A percentile compares a stretch with the other conserved stretches of the same genome.
Conservation (phyloP, 2,888 invertebrate genomes). For the Troides helena region DNA sequence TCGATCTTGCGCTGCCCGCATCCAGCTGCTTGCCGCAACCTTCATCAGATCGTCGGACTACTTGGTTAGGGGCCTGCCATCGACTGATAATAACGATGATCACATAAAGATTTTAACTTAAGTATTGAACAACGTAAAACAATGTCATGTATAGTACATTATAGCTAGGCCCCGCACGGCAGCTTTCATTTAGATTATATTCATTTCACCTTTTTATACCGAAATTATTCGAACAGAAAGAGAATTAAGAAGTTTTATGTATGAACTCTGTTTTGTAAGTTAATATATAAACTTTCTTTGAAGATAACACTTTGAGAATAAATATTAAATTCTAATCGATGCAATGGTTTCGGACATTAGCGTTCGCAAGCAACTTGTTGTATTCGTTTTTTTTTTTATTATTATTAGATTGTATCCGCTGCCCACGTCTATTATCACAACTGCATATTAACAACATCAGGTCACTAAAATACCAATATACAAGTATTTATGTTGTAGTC, state of each 20-base stretch:
- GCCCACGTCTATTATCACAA: conserved; percentile 17
- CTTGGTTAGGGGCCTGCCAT: no score
- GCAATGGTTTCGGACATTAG: neutral
- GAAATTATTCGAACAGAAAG: neutral
- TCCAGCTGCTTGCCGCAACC: no score
- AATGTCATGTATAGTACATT: no score
- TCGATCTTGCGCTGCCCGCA: no score
- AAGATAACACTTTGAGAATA: neutral
- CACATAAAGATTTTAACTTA: no score
- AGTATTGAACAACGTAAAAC: no score
- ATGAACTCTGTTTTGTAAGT: neutral
- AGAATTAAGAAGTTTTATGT: neutral
- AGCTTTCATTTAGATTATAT: no score
- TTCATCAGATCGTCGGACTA: no score
- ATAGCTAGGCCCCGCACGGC: no score
- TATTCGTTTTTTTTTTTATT: neutral
- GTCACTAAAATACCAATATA: conserved; percentile 12
- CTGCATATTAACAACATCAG: conserved; percentile 18
- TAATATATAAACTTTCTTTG: neutral
- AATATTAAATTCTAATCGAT: neutral
- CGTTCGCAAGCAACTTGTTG: neutral
- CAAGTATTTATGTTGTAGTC: neutral
- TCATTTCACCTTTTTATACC: no score
- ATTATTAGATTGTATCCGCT: neutral
- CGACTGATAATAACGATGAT: no score